Conservation (phyloP, 2,113 vertebrate genomes). For the Dicaeum eximium region DNA sequence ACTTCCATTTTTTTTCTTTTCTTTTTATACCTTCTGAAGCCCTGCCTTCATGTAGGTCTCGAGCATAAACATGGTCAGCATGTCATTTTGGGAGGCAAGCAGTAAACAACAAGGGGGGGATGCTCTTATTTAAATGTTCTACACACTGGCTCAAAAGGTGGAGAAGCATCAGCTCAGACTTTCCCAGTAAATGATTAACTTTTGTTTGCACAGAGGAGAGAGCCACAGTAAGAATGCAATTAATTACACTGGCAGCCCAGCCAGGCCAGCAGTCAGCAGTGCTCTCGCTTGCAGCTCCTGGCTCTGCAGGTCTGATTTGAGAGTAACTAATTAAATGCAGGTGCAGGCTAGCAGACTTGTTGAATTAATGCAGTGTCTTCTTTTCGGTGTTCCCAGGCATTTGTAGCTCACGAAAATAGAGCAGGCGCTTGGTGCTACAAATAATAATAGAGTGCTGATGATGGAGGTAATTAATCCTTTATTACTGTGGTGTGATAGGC, state of each 20-base stretch:
- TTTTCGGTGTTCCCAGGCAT: conserved; percentile 32
- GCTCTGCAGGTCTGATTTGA: conserved; percentile 40
- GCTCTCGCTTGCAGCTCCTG: conserved; percentile 15
- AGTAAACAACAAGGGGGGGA: accelerated
- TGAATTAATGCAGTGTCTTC: conserved; percentile 53
- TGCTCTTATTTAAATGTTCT: neutral
- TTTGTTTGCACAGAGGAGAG: conserved; percentile 8
- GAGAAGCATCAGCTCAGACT: neutral
- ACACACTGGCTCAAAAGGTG: neutral
- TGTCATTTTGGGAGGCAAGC: neutral
- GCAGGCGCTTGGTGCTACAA: conserved; percentile 9
- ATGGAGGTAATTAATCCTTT: conserved; percentile 37
- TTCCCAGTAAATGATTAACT: conserved; percentile 28
- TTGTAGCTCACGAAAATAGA: conserved; percentile 23
- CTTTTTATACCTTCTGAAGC: neutral
- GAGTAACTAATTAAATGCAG: conserved; percentile 56
- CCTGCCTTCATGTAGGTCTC: neutral
- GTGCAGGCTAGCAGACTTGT: conserved; percentile 47
- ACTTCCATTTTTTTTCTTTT: neutral
- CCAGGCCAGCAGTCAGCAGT: conserved; percentile 1
- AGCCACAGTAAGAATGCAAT: conserved; percentile 22
- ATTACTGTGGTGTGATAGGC: conserved; percentile 42
- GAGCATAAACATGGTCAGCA: neutral
- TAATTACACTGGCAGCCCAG: conserved; percentile 13
- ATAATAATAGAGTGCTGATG: conserved; percentile 30